These are phyloP conservation scores for Kryptopterus vitreolus DNA, from an alignment of 2,797 vertebrate species.

Conservation along the genomic window DNA sequence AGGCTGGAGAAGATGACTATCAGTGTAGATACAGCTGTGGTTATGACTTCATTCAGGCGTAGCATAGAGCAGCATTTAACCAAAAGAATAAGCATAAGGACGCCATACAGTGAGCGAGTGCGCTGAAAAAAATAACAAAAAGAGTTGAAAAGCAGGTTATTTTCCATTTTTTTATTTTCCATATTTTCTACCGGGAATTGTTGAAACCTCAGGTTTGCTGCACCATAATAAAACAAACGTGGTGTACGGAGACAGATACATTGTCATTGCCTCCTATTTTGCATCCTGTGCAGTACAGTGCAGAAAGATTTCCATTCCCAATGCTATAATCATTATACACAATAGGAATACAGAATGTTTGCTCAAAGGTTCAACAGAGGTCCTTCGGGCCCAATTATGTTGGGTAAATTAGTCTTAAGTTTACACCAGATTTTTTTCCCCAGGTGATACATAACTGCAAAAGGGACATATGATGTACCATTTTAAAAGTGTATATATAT, in stretches of 20 bases:
- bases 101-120: constrained; percentile 64
- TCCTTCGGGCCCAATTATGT: constrained; percentile 19
- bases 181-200: not conserved
- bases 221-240: not conserved
- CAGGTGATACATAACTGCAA: not conserved
- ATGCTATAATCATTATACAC: not conserved
- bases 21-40: constrained; percentile 47
- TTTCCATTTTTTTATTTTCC: not conserved
- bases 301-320: not conserved
- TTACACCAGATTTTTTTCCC: constrained; percentile 2
- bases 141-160: not conserved
- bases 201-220: not conserved
- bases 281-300: not conserved
- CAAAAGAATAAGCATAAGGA: constrained; percentile 70
- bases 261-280: not conserved
- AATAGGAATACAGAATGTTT: not conserved
- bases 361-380: not conserved
- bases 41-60: constrained; percentile 50
- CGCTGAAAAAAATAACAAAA: constrained; percentile 63
- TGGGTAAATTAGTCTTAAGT: not conserved
- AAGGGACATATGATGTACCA: not conserved
- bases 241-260: not conserved
- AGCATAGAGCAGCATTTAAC: constrained; percentile 66
- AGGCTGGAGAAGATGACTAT: constrained; percentile 52
- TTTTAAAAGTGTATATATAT: not conserved